Evolutionary conservation across 1,140 invertebrate species (phyloP).

Genomic region (Heliconius hermathena): DNA sequence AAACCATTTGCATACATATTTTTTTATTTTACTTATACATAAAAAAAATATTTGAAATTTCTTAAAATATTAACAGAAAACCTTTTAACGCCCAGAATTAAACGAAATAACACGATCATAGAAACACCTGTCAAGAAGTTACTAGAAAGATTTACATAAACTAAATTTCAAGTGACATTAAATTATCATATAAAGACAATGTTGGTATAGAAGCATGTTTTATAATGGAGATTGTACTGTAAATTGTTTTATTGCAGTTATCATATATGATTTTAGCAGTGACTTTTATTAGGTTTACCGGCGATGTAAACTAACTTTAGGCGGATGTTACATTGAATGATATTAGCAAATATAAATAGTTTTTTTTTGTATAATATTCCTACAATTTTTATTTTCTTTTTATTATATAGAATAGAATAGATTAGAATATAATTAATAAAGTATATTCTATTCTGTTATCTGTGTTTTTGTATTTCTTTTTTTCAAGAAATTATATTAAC

Average conservation of each 20-base stretch:
- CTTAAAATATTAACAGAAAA: neutral
- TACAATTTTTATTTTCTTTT: too few relatives aligned
- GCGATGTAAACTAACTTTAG: neutral
- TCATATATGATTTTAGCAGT: conserved; percentile 20
- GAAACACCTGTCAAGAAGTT: neutral
- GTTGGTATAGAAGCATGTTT: conserved; percentile 21
- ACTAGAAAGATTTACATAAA: conserved; percentile 8
- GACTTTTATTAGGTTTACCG: conserved; percentile 22
- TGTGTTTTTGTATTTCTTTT: too few relatives aligned
- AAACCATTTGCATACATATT: too few relatives aligned
- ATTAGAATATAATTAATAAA: too few relatives aligned
- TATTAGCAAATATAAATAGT: neutral
- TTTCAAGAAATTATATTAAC: too few relatives aligned
- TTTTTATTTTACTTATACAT: too few relatives aligned
- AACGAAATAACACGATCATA: neutral
- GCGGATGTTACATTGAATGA: neutral
- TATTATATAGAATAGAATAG: too few relatives aligned
- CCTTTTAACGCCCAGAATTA: neutral
- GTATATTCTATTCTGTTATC: too few relatives aligned
- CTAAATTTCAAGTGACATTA: neutral
- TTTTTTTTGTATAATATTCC: too few relatives aligned
- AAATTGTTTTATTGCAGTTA: conserved; percentile 23
- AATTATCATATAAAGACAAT: conserved; percentile 3
- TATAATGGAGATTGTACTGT: conserved; percentile 13
- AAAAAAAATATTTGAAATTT: too few relatives aligned